These are phyloP conservation scores for Chaetorhynchus papuensis DNA, from an alignment of 2,113 vertebrate species.

Conservation along the genomic window DNA sequence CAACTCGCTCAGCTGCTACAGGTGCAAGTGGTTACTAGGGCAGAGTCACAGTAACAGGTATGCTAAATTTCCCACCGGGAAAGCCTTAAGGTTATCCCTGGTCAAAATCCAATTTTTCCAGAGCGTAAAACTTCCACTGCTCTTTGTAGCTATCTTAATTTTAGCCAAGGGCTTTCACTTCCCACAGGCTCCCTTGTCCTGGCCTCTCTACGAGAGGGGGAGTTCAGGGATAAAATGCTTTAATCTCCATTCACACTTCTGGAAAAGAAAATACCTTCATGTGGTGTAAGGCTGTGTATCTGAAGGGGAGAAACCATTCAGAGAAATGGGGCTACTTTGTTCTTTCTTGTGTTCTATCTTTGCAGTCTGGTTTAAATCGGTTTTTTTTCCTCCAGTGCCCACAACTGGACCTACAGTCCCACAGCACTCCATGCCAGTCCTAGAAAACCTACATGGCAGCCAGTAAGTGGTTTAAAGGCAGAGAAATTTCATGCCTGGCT, in stretches of 20 bases:
- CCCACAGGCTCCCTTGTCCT: neutral
- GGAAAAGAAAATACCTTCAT: neutral
- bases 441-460: neutral
- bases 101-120: neutral
- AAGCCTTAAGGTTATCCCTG: neutral
- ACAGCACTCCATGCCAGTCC: neutral
- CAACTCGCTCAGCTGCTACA: neutral
- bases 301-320: neutral
- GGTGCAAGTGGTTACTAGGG: neutral
- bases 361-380: neutral
- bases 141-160: neutral
- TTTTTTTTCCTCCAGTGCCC: neutral
- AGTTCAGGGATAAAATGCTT: rapidly evolving
- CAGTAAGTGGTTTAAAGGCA: neutral
- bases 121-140: neutral
- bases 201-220: neutral
- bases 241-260: neutral
- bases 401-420: neutral
- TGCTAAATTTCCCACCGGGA: neutral
- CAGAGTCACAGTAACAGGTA: neutral
- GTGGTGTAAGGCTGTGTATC: neutral
- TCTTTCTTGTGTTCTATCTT: neutral
- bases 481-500: neutral
- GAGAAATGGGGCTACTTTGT: neutral
- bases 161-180: neutral